Conservation (phyloP, 2,797 vertebrate species). For the Hafferia zeledoni region DNA sequence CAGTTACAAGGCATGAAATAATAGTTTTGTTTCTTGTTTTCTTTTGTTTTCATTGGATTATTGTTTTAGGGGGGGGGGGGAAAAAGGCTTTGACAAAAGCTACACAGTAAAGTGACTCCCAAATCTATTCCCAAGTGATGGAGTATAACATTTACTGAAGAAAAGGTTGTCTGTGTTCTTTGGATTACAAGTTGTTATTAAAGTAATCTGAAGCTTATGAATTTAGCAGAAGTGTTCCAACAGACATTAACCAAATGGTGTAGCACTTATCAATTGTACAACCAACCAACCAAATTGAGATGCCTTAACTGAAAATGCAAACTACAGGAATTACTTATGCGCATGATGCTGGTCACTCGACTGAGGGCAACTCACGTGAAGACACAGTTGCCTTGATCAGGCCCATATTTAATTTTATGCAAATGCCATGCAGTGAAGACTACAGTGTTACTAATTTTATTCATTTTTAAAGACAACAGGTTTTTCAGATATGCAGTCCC, state of each 20-base stretch:
- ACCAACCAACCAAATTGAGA: neutral
- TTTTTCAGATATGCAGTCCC: neutral
- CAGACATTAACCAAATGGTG: neutral
- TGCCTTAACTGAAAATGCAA: neutral
- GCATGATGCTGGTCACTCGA: neutral
- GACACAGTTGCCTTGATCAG: neutral
- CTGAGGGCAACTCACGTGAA: neutral
- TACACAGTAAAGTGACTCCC: conserved; percentile 34
- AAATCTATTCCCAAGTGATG: neutral
- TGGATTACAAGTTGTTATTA: neutral
- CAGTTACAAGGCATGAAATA: conserved; percentile 61
- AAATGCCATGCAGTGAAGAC: neutral
- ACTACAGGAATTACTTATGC: neutral
- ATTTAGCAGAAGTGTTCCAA: neutral
- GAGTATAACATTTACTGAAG: neutral
- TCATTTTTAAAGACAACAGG: conserved; percentile 1
- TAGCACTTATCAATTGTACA: neutral
- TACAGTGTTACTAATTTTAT: neutral
- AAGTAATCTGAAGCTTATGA: neutral
- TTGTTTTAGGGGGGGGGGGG: conserved; percentile 42
- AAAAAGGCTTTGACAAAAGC: conserved; percentile 92
- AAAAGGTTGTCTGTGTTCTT: conserved; percentile 34
- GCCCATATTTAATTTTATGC: neutral
- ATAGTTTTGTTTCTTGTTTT: conserved; percentile 30
- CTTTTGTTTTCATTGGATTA: conserved; percentile 65